Evolutionary conservation across 2,113 vertebrate species (phyloP), one percentile per base, ranked within the genome.

Genomic region (Aegotheles bennettii): DNA sequence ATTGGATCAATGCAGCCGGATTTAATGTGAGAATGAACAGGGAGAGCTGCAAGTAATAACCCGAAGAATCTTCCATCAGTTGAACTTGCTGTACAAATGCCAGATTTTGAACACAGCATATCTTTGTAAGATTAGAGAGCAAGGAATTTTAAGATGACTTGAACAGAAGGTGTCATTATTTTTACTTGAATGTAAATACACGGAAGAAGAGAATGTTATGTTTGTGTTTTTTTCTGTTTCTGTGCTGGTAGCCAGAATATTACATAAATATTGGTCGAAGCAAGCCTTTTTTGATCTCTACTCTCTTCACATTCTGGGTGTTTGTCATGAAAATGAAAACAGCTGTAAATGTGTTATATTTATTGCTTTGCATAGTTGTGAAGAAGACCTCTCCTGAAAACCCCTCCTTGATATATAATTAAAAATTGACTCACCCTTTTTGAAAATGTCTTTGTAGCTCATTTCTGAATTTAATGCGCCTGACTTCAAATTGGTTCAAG

Each of bases 361-460:
- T 85, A 70, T 16, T 84, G 31, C 36, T 85, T 60, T 73, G 35
- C 45, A 16, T 13, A 60, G 50, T 15, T 79, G 28, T 53, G 68
- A 84, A 74, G 43, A 83, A 1, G 19, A 64, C 33, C 17, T 87
- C 74, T 64, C 5, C 61, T 61, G 87, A 90, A 85, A 91, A 77
- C 14, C 4, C 47, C 19, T 92, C 16, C 78, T 87, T 77, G 63
- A 28, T 50, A 65, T 67, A 87, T 88, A 96, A 94, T 84, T 91
- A 93, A 96, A 96, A 94, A 91, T 69, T 77, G 9, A 87, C 51
- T 68, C 67, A 35, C 70, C 33, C 20, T 89, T 89, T 80, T 73
- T 70, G 63, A 93, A 95, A 95, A 74, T 18, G 45, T 76, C 81
- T 83, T 93, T 94, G 70, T 85, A 67, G 54, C 67, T 95, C 45